These are phyloP conservation scores for Idris sp. DNA, from an alignment of 1,140 invertebrate genomes.

Conservation along the genomic window DNA sequence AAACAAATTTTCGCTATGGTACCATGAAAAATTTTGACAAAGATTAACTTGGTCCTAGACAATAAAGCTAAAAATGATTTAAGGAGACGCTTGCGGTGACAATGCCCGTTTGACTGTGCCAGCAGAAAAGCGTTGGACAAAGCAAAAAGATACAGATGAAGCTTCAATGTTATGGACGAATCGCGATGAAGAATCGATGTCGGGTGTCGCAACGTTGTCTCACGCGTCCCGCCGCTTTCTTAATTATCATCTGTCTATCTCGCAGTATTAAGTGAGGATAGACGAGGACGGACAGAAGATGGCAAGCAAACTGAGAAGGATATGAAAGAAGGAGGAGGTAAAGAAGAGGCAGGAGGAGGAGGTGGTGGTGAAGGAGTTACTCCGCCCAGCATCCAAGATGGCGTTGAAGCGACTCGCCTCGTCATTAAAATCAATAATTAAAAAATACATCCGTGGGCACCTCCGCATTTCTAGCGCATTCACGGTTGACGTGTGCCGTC, in stretches of 20 bases:
- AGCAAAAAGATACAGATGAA: conserved; percentile 52
- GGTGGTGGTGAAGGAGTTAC: conserved; percentile 70
- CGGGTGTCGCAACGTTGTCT: conserved; percentile 69
- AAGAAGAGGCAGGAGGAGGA: conserved; percentile 64
- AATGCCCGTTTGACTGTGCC: no score
- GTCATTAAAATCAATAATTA: conserved; percentile 80
- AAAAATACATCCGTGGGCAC: conserved; percentile 78
- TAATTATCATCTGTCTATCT: conserved; percentile 79
- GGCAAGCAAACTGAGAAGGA: conserved; percentile 59
- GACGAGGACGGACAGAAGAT: conserved; percentile 47
- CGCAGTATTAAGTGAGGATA: conserved; percentile 69
- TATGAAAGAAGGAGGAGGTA: conserved; percentile 61
- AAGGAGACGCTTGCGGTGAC: no score
- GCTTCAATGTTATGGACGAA: conserved; percentile 63
- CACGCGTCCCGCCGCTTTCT: conserved; percentile 75
- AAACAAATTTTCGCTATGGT: no score
- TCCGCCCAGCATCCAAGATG: conserved; percentile 79
- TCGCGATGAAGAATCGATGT: conserved; percentile 67
- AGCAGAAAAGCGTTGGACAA: no score
- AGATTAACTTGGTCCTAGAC: no score
- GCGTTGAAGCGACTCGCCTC: conserved; percentile 76
- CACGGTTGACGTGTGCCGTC: conserved; percentile 69
- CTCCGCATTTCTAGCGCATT: conserved; percentile 75
- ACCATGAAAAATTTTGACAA: no score
- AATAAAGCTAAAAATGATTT: no score